Percentiles rank a stretch among this genome's conserved stretches.
These are phyloP conservation scores for Dicrurus megarhynchus DNA, from an alignment of 2,113 vertebrate genomes.

Conservation along the genomic window DNA sequence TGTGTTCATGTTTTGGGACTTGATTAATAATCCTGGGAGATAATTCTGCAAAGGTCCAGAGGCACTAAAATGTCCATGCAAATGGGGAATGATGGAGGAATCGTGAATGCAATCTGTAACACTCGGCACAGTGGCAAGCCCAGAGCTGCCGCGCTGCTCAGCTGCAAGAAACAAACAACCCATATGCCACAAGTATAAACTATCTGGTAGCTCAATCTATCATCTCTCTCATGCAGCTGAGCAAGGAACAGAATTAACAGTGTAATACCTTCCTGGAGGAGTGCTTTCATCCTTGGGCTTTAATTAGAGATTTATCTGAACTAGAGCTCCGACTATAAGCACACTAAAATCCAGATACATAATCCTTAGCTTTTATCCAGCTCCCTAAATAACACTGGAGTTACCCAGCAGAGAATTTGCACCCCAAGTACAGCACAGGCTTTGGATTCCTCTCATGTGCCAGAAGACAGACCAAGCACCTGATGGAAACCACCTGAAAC, in stretches of 20 bases:
- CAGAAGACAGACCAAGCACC: background rate
- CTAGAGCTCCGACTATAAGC: background rate
- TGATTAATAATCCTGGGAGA: conserved; percentile 57
- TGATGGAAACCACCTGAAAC: background rate
- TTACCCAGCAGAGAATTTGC: background rate
- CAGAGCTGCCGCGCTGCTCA: conserved; percentile 64
- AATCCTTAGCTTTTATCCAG: background rate
- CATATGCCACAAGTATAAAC: conserved; percentile 64
- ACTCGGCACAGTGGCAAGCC: conserved; percentile 35
- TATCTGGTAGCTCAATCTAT: conserved; percentile 25
- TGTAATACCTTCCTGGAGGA: conserved; percentile 1
- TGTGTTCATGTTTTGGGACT: conserved; percentile 38
- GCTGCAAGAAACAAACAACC: conserved; percentile 69
- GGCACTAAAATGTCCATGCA: conserved; percentile 61
- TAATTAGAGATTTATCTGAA: conserved; percentile 16
- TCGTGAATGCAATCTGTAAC: conserved; percentile 59
- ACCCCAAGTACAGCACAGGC: background rate
- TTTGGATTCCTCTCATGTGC: background rate
- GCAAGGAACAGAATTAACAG: conserved; percentile 1
- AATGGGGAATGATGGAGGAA: conserved; percentile 65
- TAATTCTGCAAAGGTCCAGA: conserved; percentile 62
- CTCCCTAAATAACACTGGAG: background rate
- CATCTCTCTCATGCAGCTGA: conserved; percentile 32
- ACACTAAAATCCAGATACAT: background rate
- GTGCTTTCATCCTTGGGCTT: background rate